These are phyloP conservation scores for Tor tambroides DNA, from an alignment of 2,113 vertebrate species.

Conservation along the genomic window DNA sequence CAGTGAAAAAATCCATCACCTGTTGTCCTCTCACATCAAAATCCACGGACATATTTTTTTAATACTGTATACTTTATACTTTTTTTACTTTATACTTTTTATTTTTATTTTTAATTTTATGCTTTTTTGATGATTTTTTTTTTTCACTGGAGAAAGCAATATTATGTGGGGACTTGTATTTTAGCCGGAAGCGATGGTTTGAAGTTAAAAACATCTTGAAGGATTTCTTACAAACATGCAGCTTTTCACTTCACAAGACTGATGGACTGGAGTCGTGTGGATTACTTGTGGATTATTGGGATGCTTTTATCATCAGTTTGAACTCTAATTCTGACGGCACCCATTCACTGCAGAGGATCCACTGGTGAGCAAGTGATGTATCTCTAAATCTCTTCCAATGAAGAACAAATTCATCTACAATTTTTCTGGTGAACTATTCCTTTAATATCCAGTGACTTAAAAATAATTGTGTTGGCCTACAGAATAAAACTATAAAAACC, in stretches of 20 bases:
- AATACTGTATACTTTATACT: too few species aligned
- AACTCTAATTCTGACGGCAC: background rate
- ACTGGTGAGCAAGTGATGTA: too few species aligned
- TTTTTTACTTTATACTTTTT: too few species aligned
- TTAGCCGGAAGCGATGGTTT: background rate
- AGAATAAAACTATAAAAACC: background rate
- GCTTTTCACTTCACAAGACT: too few species aligned
- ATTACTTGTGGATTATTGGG: background rate
- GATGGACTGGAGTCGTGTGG: background rate
- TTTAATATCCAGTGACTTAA: background rate
- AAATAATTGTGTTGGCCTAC: background rate
- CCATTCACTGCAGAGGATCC: background rate
- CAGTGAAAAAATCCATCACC: too few species aligned
- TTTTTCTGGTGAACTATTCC: too few species aligned
- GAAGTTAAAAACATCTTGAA: background rate
- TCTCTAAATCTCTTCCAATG: too few species aligned
- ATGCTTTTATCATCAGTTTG: background rate
- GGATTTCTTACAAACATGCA: too few species aligned
- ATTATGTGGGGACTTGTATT: background rate
- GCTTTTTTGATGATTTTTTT: too few species aligned
- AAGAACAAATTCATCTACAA: too few species aligned
- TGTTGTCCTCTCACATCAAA: background rate
- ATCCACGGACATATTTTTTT: background rate
- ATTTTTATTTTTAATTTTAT: too few species aligned
- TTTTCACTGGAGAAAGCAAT: too few species aligned